A percentile compares a stretch with the other conserved stretches of the same genome.
These are phyloP conservation scores for silkworm (Bombyx mori) DNA, from an alignment of 1,140 invertebrate genomes.

Conservation along the genomic window ASM3026992v2 NC_085131.1:795001-795500, in stretches of 20 bases:
- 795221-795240: too few species aligned
- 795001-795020: conserved; percentile 62
- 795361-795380: too few species aligned
- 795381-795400: too few species aligned
- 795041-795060: conserved; percentile 94
- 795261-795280: neutral
- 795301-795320: too few species aligned
- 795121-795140: conserved; percentile 76
- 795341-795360: too few species aligned
- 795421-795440: too few species aligned
- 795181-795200: too few species aligned
- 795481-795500: conserved; percentile 80
- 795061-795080: conserved; percentile 92
- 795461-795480: neutral
- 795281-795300: neutral
- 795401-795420: too few species aligned
- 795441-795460: neutral
- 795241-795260: too few species aligned
- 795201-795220: too few species aligned
- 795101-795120: conserved; percentile 95
- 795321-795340: too few species aligned
- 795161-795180: conserved; percentile 2
- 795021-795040: conserved; percentile 83
- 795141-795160: neutral
- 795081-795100: conserved; percentile 92